phyloP scores from a whole-genome alignment of 2,888 invertebrate genomes.

The Drosophila paracracens region DNA sequence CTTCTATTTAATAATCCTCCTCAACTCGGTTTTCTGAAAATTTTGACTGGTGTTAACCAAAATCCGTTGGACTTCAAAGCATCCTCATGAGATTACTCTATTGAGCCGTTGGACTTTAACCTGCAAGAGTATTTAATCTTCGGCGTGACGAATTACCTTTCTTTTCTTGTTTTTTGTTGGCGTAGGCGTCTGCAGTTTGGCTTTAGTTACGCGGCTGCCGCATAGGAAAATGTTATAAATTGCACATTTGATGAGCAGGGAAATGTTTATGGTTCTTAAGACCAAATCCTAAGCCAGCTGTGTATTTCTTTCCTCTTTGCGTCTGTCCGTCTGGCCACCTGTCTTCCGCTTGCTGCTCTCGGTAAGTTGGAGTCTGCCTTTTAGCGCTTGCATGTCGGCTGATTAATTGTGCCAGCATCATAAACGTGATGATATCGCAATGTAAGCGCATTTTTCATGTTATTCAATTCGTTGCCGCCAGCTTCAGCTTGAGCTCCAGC shows the following conservation, averaged over 20 bases:
- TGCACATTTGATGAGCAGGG: slow-evolving; percentile 81
- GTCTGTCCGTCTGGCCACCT: background rate
- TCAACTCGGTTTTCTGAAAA: background rate
- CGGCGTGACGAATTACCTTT: background rate
- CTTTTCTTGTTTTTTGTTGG: slow-evolving; percentile 29
- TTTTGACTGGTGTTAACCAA: background rate
- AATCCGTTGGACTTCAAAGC: background rate
- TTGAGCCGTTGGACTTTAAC: background rate
- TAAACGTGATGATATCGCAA: slow-evolving; percentile 85
- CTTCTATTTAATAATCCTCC: background rate
- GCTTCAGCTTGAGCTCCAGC: slow-evolving; percentile 32
- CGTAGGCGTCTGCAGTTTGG: slow-evolving; percentile 70
- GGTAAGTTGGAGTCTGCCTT: slow-evolving; percentile 59
- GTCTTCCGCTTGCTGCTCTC: background rate
- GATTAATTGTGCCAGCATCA: slow-evolving; percentile 84
- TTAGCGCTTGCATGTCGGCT: slow-evolving; percentile 82
- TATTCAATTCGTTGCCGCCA: slow-evolving; percentile 80
- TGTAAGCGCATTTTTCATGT: slow-evolving; percentile 82
- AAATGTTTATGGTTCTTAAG: slow-evolving; percentile 74
- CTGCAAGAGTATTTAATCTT: slow-evolving; percentile 1
- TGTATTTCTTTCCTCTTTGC: slow-evolving; percentile 33
- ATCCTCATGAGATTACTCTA: background rate
- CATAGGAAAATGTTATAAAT: slow-evolving; percentile 71
- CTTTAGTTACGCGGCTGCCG: slow-evolving; percentile 41
- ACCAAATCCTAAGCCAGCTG: slow-evolving; percentile 44